phyloP scores from a whole-genome alignment of 2,113 vertebrate species.

The Telmatochromis sp. region DNA sequence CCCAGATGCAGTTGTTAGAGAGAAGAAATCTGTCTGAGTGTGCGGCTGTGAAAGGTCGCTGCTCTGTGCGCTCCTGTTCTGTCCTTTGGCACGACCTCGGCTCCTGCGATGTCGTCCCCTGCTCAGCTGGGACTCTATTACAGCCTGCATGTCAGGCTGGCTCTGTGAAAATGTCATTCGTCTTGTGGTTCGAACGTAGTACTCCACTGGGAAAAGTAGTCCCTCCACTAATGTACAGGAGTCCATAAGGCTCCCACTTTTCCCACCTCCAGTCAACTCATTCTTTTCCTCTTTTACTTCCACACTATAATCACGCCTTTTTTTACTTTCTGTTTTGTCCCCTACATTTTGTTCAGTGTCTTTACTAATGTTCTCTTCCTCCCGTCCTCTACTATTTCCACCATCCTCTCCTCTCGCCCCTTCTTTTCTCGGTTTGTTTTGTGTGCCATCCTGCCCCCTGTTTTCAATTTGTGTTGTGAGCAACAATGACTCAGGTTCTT shows the following conservation, averaged over 20 bases:
- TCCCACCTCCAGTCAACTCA: background rate
- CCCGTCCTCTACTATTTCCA: background rate
- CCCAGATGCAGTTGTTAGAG: background rate
- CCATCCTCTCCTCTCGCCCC: background rate
- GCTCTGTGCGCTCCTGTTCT: background rate
- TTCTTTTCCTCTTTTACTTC: background rate
- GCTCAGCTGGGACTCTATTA: conserved; percentile 39
- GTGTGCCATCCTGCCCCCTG: background rate
- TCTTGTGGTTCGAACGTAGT: conserved; percentile 61
- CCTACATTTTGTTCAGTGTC: background rate
- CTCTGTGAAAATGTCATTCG: conserved; percentile 49
- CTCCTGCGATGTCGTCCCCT: background rate
- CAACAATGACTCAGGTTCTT: background rate
- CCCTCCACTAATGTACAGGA: conserved; percentile 59
- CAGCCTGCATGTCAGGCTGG: conserved; percentile 48
- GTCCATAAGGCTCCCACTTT: background rate
- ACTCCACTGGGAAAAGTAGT: conserved; percentile 56
- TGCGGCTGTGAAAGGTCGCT: background rate
- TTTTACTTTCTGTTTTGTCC: background rate
- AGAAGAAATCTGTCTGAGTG: background rate
- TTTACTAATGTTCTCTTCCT: background rate
- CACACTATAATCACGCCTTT: background rate
- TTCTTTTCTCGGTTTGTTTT: background rate
- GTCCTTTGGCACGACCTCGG: background rate
- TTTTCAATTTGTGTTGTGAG: background rate